Base-by-base conservation (phyloP, 2,797 vertebrate genomes). In the Kryptopterus vitreolus region DNA sequence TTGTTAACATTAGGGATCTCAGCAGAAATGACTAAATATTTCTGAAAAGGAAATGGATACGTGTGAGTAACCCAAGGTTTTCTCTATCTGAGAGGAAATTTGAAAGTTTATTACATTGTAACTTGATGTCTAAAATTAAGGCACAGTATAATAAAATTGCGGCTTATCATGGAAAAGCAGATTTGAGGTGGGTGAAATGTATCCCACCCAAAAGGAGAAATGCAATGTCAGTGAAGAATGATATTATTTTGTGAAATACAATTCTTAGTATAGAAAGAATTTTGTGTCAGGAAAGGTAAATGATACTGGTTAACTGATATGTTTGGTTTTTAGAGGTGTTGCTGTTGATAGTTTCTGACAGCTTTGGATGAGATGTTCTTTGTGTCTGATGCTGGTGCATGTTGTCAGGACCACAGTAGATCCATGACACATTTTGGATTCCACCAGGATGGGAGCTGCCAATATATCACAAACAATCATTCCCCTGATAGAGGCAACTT, bases 1-100 rank as follows among this genome's bases (percentile, higher is more conserved):
- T 20, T 48, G 38, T 59, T 59, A 82, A 73, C 15, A 57, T 16
- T 24, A 79, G 59, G 26, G 86, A 87, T 85, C 85, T 88, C 82
- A 6, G 85, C 81, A 53, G 83, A 81, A 77, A 84, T 85, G 22
- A 86, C 69, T 15, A 81, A 88, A 22, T 52, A 50, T 53, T 53
- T 71, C 26, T 53, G 22, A 53, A 53, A 53, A 33, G 69, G 15
- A 71, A 71, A 2, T 53, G 29, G 29, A 53, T 33, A n/a, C 12
- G 26, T 48, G 35, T 24, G 12, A 66, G 35, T 46, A 46, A 66
- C 24, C 16, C 46, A 52, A 7, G 16, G 11, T 52, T 70, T 26
- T 70, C 3, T 52, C 26, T 43, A 69, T 69, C 24, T 50, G 66
- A 31, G 26, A 16, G 20, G 26, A 70, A 52, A 70, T 22, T 1